These are phyloP conservation scores for Parasteatoda lunata DNA, from an alignment of 2,888 invertebrate genomes.

Conservation along the genomic window DNA sequence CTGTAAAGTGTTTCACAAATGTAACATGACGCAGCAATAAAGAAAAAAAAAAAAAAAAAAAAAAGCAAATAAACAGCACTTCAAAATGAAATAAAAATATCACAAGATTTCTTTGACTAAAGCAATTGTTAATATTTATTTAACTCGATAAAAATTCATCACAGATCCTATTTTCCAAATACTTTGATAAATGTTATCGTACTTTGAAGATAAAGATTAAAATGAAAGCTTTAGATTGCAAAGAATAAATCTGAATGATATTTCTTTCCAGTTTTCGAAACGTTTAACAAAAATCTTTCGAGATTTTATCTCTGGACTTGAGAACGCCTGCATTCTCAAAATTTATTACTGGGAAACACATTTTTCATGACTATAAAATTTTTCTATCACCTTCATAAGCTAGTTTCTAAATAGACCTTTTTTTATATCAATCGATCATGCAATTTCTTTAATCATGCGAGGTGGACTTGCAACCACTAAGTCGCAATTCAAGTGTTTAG, in stretches of 20 bases:
- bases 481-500: too few relatives aligned
- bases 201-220: slow-evolving; percentile 27
- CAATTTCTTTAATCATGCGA: too few relatives aligned
- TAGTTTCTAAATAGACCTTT: too few relatives aligned
- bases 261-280: neutral
- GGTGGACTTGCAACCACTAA: too few relatives aligned
- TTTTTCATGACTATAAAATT: too few relatives aligned
- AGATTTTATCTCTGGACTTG: too few relatives aligned
- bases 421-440: too few relatives aligned
- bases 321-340: too few relatives aligned
- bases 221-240: slow-evolving; percentile 49
- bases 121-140: slow-evolving; percentile 32
- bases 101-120: slow-evolving; percentile 67
- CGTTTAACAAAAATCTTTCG: neutral
- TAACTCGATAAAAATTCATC: slow-evolving; percentile 56
- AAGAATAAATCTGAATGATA: slow-evolving; percentile 31
- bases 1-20: neutral
- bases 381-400: too few relatives aligned
- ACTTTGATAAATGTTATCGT: slow-evolving; percentile 41
- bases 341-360: too few relatives aligned
- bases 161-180: slow-evolving; percentile 54
- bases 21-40: slow-evolving; percentile 23
- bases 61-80: neutral
- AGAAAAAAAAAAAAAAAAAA: slow-evolving; percentile 3
- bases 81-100: slow-evolving; percentile 34